Conservation (phyloP, 2,888 invertebrate genomes). For the Mystacides longicornis region DNA sequence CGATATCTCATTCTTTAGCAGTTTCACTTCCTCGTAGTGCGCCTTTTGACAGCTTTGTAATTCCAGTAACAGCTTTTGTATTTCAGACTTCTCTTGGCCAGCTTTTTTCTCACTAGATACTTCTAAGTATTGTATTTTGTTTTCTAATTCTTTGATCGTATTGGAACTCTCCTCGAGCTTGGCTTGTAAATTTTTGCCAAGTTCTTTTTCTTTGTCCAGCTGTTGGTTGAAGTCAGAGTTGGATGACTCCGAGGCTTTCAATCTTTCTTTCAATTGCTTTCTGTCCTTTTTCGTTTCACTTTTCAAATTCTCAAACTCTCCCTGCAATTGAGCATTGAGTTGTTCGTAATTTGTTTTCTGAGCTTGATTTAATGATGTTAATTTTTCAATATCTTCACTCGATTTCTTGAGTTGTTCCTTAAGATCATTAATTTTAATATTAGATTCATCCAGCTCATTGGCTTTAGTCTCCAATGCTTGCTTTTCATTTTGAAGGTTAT, state of each 20-base stretch:
- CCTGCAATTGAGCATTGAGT: conserved; percentile 41
- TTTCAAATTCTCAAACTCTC: conserved; percentile 41
- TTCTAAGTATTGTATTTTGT: conserved; percentile 41
- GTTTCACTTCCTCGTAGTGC: conserved; percentile 36
- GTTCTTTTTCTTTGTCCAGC: conserved; percentile 37
- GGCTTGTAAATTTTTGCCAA: conserved; percentile 37
- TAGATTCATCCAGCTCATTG: conserved; percentile 35
- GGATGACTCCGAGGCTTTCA: conserved; percentile 49
- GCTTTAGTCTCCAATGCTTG: conserved; percentile 36
- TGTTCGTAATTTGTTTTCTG: conserved; percentile 46
- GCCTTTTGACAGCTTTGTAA: conserved; percentile 39
- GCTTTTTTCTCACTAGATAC: conserved; percentile 36
- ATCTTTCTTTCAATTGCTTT: conserved; percentile 47
- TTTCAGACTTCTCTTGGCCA: conserved; percentile 39
- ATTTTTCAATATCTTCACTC: conserved; percentile 43
- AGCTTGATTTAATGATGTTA: conserved; percentile 43
- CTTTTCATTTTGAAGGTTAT: conserved; percentile 31
- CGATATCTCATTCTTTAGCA: conserved; percentile 37
- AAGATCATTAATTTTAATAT: conserved; percentile 40
- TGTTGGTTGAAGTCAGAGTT: conserved; percentile 39
- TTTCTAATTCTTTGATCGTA: conserved; percentile 36
- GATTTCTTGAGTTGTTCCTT: conserved; percentile 40
- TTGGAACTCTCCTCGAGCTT: conserved; percentile 39
- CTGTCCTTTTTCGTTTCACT: conserved; percentile 45
- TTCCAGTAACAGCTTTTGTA: conserved; percentile 41